Percentiles rank a stretch among this genome's conserved stretches.
These are phyloP conservation scores for Drosophila buzzatii DNA, from an alignment of 2,888 invertebrate species.

Conservation along the genomic window DNA sequence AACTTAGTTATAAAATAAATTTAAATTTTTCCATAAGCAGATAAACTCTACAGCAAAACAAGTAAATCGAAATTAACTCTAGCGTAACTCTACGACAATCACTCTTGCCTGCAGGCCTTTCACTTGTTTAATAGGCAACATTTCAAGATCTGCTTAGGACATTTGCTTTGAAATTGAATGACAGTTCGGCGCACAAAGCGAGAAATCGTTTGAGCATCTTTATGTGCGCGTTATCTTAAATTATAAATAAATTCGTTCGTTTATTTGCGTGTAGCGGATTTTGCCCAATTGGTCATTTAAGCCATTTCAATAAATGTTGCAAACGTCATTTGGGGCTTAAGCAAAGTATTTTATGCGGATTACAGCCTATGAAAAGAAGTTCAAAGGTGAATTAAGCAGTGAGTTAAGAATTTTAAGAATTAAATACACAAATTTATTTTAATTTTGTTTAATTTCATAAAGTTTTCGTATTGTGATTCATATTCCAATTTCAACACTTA, in stretches of 20 bases:
- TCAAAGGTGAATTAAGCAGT: background rate
- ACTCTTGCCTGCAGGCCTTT: no score
- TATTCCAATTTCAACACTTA: background rate
- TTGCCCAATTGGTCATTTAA: background rate
- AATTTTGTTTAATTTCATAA: background rate
- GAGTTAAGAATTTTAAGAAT: background rate
- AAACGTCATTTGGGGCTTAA: background rate
- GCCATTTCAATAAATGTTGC: background rate
- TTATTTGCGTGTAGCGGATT: background rate
- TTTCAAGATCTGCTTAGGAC: background rate
- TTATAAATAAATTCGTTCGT: slow-evolving; percentile 9
- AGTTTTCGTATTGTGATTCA: background rate
- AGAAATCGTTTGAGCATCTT: background rate
- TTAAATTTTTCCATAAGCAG: no score
- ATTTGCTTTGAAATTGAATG: slow-evolving; percentile 11
- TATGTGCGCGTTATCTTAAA: background rate
- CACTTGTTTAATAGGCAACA: background rate
- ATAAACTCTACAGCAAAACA: background rate
- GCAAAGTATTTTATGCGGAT: background rate
- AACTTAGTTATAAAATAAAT: background rate
- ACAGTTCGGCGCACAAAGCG: slow-evolving; percentile 3
- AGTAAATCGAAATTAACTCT: background rate
- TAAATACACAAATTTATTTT: background rate
- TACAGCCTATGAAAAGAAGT: background rate
- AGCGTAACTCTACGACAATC: background rate